phyloP scores from a whole-genome alignment of 2,888 invertebrate species.

The Andrena dorsata region DNA sequence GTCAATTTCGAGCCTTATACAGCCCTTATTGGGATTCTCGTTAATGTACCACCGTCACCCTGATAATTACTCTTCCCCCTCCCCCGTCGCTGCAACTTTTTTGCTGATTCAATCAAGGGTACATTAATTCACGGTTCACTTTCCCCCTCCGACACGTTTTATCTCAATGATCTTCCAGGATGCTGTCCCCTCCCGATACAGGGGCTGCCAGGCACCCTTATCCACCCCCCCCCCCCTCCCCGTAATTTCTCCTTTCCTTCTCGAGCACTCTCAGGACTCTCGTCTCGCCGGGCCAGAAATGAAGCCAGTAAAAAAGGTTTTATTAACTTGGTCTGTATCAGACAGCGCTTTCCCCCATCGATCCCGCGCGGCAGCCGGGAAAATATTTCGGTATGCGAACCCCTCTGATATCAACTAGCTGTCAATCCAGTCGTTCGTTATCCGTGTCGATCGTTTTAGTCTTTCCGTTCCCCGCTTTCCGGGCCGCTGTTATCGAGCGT shows the following conservation, averaged over 20 bases:
- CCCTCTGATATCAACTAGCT: constrained; percentile 23
- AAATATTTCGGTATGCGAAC: constrained; percentile 23
- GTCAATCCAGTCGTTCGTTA: constrained; percentile 39
- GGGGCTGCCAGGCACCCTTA: constrained; percentile 23
- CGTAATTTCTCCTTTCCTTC: constrained; percentile 43
- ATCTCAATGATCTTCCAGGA: constrained; percentile 56
- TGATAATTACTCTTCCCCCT: constrained; percentile 26
- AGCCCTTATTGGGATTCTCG: constrained; percentile 18
- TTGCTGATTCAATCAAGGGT: constrained; percentile 43
- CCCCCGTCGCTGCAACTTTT: background rate
- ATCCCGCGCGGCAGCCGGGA: constrained; percentile 17
- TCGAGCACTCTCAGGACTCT: constrained; percentile 35
- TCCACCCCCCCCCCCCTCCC: background rate
- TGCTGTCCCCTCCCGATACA: constrained; percentile 29
- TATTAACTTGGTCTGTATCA: constrained; percentile 36
- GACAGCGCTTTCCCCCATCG: constrained; percentile 17
- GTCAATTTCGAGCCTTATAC: constrained; percentile 37
- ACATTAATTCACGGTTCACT: constrained; percentile 39
- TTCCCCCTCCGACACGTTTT: constrained; percentile 39
- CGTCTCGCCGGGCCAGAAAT: constrained; percentile 25
- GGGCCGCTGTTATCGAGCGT: constrained; percentile 34
- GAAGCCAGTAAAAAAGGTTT: constrained; percentile 40
- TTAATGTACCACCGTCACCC: constrained; percentile 20
- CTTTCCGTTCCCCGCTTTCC: constrained; percentile 25
- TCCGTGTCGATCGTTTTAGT: constrained; percentile 31